Conservation (phyloP, 2,797 vertebrate genomes). For the Sciaenops ocellatus region DNA sequence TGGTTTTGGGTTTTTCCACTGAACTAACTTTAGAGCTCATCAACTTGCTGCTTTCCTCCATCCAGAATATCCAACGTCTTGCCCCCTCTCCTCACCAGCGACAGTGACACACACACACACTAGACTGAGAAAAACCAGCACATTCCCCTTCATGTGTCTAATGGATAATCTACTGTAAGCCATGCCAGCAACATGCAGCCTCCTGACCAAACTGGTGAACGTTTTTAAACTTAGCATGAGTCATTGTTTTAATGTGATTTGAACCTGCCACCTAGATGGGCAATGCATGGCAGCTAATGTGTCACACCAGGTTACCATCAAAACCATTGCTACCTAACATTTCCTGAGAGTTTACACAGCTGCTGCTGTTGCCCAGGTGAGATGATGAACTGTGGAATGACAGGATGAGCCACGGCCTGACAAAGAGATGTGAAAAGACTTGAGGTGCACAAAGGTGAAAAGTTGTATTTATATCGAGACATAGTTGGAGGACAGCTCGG, state of each 20-base stretch:
- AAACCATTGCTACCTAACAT: conserved; percentile 32
- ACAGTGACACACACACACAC: conserved; percentile 48
- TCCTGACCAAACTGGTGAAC: conserved; percentile 62
- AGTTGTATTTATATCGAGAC: conserved; percentile 39
- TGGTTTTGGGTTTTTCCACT: conserved; percentile 80
- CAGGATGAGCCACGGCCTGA: conserved; percentile 50
- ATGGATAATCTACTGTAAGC: conserved; percentile 45
- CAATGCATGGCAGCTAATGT: conserved; percentile 45
- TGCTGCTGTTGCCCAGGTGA: conserved; percentile 66
- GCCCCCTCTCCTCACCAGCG: conserved; percentile 49
- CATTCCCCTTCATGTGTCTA: conserved; percentile 57
- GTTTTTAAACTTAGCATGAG: conserved; percentile 68
- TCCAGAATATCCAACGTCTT: conserved; percentile 62
- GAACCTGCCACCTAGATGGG: conserved; percentile 60
- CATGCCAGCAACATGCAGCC: conserved; percentile 50
- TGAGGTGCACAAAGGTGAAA: conserved; percentile 52
- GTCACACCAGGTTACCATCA: conserved; percentile 62
- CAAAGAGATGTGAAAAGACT: conserved; percentile 57
- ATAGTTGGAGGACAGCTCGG: conserved; percentile 32
- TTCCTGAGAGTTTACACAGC: conserved; percentile 69
- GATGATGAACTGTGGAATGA: conserved; percentile 53
- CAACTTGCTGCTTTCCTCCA: conserved; percentile 62
- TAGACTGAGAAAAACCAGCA: conserved; percentile 64
- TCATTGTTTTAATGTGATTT: conserved; percentile 73
- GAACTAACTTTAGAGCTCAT: conserved; percentile 76